phyloP scores from a whole-genome alignment of 2,888 invertebrate genomes.

The Eledona agricola region DNA sequence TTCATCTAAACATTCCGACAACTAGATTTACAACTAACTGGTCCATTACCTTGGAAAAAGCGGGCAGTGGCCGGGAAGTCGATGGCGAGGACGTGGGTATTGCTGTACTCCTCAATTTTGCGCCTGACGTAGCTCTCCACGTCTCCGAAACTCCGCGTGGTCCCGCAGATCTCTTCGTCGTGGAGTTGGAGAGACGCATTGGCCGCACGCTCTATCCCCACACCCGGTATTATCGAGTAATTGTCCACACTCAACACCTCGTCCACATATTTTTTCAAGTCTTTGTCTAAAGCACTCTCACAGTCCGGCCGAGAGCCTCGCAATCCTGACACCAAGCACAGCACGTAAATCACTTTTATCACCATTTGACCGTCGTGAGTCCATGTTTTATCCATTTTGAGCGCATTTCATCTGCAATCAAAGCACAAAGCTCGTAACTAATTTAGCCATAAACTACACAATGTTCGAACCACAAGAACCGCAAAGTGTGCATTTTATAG shows the following conservation, averaged over 20 bases:
- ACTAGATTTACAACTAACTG: not conserved
- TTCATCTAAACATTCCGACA: too few species aligned
- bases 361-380: conserved; percentile 46
- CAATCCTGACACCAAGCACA: conserved; percentile 38
- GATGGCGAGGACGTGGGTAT: conserved; percentile 71
- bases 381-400: conserved; percentile 51
- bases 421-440: not conserved
- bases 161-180: conserved; percentile 46
- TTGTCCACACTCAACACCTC: conserved; percentile 66
- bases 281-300: conserved; percentile 61
- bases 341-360: conserved; percentile 44
- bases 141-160: conserved; percentile 61
- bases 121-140: conserved; percentile 67
- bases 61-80: conserved; percentile 74
- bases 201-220: conserved; percentile 63
- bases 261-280: conserved; percentile 69
- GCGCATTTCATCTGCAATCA: conserved; percentile 46
- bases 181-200: conserved; percentile 34
- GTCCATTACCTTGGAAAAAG: conserved; percentile 59
- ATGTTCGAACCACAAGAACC: too few species aligned
- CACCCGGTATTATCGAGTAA: conserved; percentile 68
- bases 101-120: conserved; percentile 68
- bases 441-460: too few species aligned
- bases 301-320: conserved; percentile 42
- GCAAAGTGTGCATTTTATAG: too few species aligned